phyloP scores from a whole-genome alignment of 2,888 invertebrate genomes.

The Xanthia icteritia region DNA sequence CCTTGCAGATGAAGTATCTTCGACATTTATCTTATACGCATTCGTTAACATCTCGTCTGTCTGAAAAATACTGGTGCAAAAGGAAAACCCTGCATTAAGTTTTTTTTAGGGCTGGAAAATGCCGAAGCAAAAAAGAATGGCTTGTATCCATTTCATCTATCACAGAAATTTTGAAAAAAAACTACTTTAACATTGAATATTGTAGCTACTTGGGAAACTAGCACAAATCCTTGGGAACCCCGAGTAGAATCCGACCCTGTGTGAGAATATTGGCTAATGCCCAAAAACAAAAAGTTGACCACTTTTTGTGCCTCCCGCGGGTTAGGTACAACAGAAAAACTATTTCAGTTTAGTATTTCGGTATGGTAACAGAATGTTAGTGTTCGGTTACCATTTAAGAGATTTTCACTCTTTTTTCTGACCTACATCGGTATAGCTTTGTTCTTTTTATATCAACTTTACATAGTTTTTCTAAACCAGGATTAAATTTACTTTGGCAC shows the following conservation, averaged over 20 bases:
- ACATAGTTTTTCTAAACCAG: neutral
- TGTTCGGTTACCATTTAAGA: neutral
- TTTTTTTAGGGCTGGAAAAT: neutral
- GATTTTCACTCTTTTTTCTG: constrained; percentile 15
- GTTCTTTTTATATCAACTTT: neutral
- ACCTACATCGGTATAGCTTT: neutral
- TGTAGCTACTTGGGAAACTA: neutral
- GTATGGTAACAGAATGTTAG: neutral
- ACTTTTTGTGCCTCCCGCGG: neutral
- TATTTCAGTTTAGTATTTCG: constrained; percentile 12
- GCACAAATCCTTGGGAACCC: neutral
- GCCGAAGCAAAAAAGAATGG: constrained; percentile 3
- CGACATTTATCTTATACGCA: neutral
- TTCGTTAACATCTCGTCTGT: neutral
- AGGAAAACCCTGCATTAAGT: neutral
- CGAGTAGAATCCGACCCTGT: constrained; percentile 3
- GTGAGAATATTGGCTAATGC: neutral
- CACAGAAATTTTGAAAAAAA: neutral
- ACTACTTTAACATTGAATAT: neutral
- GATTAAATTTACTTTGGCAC: neutral
- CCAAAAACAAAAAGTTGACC: neutral
- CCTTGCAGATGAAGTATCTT: neutral
- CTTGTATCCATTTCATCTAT: constrained; percentile 1
- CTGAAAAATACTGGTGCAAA: neutral
- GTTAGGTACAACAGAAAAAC: constrained; percentile 1